Conservation (phyloP, 2,797 vertebrate species). For the Remorina albescens region DNA sequence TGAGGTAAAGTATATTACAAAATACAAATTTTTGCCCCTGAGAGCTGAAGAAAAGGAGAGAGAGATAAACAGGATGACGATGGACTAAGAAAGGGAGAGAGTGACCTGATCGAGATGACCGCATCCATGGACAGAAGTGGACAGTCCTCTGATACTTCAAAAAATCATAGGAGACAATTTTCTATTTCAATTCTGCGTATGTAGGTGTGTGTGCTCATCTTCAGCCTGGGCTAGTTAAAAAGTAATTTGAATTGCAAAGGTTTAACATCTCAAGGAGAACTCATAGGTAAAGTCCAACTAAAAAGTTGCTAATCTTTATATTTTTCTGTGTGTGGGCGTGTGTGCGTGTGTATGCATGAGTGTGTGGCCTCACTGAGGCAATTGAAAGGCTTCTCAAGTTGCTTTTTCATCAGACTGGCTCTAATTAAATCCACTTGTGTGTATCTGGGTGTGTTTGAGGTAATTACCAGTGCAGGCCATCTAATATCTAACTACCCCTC, state of each 20-base stretch:
- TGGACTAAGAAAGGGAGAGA: background rate
- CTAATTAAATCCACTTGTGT: conserved; percentile 59
- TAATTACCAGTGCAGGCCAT: conserved; percentile 47
- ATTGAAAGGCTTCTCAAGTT: conserved; percentile 36
- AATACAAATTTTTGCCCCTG: background rate
- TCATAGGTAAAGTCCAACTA: conserved; percentile 33
- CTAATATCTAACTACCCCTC: conserved; percentile 32
- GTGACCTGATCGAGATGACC: conserved; percentile 3
- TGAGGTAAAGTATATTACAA: conserved; percentile 18
- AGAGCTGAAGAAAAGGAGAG: background rate
- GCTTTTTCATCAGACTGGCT: conserved; percentile 43
- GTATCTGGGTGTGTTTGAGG: conserved; percentile 31
- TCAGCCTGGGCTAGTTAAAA: conserved; percentile 23
- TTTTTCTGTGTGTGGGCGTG: background rate
- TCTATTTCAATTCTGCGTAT: background rate
- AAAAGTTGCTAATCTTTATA: conserved; percentile 47
- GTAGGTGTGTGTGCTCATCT: background rate
- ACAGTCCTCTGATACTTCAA: background rate
- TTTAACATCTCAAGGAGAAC: conserved; percentile 39
- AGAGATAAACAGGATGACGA: conserved; percentile 1
- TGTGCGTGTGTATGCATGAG: background rate
- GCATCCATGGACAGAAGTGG: background rate
- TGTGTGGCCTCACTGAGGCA: conserved; percentile 3
- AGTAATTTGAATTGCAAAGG: conserved; percentile 53
- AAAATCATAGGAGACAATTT: conserved; percentile 10